Evolutionary conservation across 2,797 vertebrate genomes (phyloP), one percentile per base, ranked within the genome.

Genomic region (Galagoides demidoff): DNA sequence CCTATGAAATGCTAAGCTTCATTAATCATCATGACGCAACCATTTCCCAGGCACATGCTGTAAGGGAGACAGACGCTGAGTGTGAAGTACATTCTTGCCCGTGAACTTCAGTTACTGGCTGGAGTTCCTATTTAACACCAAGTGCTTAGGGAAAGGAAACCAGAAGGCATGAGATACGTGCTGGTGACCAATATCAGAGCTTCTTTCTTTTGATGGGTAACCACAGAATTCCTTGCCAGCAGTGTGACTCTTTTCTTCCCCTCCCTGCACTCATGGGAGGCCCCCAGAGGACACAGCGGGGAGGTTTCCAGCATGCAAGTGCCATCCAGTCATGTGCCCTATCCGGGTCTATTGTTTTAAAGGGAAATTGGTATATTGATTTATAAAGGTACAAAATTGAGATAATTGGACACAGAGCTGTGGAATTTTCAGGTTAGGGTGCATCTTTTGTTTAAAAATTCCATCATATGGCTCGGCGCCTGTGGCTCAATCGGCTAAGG

Each of bases 121-220:
- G 73, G 89, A 81, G 37, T 39, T 86, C 70, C 92, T 95, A 90
- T 89, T 92, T 90, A 96, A 68, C 14, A 31, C 79, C 49, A 59
- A 57, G 13, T 57, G 87, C 49, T 90, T 68, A 71, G 85, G 83
- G 85, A 93, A 95, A 97, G 96, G 96, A 97, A 97, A 96, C 94
- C 39, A 76, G 90, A 89, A n/a, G 64, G 55, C 70, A 70, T 0
- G 59, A 97, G 95, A 89, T 96, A 78, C 0, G 19, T 34, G 59
- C 68, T 77, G 29, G 49, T 96, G 93, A 79, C 96, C 96, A 97
- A 87, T 94, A 94, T 79, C 55, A 73, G 85, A 66, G 61, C 92
- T 96, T 87, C 95, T 97, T 93, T 81, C 79, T 94, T 92, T 89
- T 84, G 34, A 82, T 77, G 73, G 82, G 59, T 97, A 85, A 94